Base-by-base conservation (phyloP, 2,888 invertebrate species). In the Mimumesa dahlbomi region DNA sequence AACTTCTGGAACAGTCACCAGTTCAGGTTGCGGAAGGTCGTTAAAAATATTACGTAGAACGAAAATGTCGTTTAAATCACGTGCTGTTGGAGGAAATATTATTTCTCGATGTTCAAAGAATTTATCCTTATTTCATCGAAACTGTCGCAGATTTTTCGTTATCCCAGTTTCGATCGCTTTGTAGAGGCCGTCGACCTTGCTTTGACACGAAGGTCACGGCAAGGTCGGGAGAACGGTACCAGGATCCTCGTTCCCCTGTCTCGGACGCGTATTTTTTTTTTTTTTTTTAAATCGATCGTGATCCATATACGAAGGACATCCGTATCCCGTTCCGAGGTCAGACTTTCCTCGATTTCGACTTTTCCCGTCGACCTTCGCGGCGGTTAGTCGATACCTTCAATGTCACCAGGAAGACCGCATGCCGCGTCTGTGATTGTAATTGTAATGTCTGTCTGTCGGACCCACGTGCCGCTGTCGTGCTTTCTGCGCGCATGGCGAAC, bases 281-380 rank as follows among this genome's bases (percentile, higher is more conserved):
- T n/a, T n/a, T n/a, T n/a, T 62, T 62, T 48, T 48, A 13, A 25
- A 49, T 1, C 46, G 31, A 29, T 14, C 22, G 49, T 31, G 38
- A 31, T 36, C 38, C 49, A 38, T 50, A 61, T 72, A 29, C 25
- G n/a, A n/a, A n/a, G n/a, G n/a, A n/a, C n/a, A n/a, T 29, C 25
- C 25, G 7, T 25, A 25, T 25, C 7, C 25, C 4, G 4, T 25
- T 58, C 18, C 70, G 73, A 77, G 80, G 72, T 36, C 58, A 50
- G 29, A n/a, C 31, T 64, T 75, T 77, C 59, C 67, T 31, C 49
- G 16, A 57, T 75, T 75, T 66, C 71, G 63, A 61, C 58, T 61
- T 79, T 77, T 79, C 76, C 59, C 42, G 45, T 1, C 46, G 76
- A 56, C 77, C 79, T 77, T 77, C 67, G 46, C 9, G 13, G 21